Evolutionary conservation across 2,888 invertebrate genomes (phyloP).

Genomic region (Ichneumon xanthorius): DNA sequence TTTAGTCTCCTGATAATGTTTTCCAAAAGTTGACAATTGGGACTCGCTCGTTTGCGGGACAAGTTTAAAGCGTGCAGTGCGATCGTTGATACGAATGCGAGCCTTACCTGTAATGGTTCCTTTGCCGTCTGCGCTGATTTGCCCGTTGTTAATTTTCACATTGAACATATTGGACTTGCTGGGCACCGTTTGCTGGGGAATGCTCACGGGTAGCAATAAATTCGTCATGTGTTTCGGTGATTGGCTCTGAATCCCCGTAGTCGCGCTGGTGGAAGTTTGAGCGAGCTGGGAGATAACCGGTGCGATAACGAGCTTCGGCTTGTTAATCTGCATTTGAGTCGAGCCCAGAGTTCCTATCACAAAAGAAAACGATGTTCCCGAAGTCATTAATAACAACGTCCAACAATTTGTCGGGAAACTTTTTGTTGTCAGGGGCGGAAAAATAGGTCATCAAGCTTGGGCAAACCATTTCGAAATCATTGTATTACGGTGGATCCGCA

Average conservation of each 20-base stretch:
- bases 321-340: conserved; percentile 79
- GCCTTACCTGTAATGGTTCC: conserved; percentile 88
- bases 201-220: conserved; percentile 81
- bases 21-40: neutral
- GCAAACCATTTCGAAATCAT: neutral
- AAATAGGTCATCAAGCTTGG: neutral
- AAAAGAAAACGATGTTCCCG: conserved; percentile 3
- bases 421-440: neutral
- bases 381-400: neutral
- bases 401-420: neutral
- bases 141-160: conserved; percentile 89
- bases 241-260: conserved; percentile 76
- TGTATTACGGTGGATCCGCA: neutral
- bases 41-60: neutral
- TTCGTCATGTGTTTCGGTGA: conserved; percentile 82
- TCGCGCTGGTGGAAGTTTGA: conserved; percentile 77
- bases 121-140: conserved; percentile 87
- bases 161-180: conserved; percentile 88
- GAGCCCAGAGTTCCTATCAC: conserved; percentile 75
- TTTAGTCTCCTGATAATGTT: neutral
- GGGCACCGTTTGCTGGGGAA: conserved; percentile 79
- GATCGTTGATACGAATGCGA: neutral
- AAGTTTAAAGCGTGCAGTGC: neutral
- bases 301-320: conserved; percentile 81
- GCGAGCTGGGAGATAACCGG: conserved; percentile 81